Evolutionary conservation across 2,888 invertebrate genomes (phyloP).

Genomic region (Esperia sulphurella): DNA sequence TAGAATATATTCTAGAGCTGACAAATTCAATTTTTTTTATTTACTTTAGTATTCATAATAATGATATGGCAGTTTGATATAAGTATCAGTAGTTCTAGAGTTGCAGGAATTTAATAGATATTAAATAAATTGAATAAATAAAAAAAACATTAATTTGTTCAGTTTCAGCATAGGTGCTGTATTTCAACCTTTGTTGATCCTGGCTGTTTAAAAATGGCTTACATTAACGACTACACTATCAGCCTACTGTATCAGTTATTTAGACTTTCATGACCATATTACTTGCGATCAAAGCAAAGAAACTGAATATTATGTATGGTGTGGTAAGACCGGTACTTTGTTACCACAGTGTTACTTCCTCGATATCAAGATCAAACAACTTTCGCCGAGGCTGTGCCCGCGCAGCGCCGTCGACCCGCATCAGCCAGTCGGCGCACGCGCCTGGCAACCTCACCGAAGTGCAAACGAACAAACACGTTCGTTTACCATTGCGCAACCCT

Average conservation of each 20-base stretch:
- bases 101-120: no score
- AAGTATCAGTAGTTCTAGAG: no score
- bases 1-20: no score
- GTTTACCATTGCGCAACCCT: constrained; percentile 46
- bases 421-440: constrained; percentile 31
- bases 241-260: neutral
- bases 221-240: neutral
- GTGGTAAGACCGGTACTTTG: constrained; percentile 42
- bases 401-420: constrained; percentile 18
- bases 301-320: constrained; percentile 19
- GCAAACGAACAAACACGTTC: constrained; percentile 26
- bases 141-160: no score
- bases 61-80: no score
- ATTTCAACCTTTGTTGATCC: no score
- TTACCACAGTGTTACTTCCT: constrained; percentile 53
- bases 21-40: no score
- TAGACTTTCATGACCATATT: neutral
- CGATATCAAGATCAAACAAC: constrained; percentile 68
- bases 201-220: no score
- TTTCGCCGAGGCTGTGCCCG: constrained; percentile 47
- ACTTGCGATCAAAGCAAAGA: neutral
- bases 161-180: no score
- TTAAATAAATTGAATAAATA: no score
- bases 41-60: no score
- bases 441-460: constrained; percentile 22